phyloP scores from a whole-genome alignment of 2,888 invertebrate genomes.

The Petrolisthes manimaculis region DNA sequence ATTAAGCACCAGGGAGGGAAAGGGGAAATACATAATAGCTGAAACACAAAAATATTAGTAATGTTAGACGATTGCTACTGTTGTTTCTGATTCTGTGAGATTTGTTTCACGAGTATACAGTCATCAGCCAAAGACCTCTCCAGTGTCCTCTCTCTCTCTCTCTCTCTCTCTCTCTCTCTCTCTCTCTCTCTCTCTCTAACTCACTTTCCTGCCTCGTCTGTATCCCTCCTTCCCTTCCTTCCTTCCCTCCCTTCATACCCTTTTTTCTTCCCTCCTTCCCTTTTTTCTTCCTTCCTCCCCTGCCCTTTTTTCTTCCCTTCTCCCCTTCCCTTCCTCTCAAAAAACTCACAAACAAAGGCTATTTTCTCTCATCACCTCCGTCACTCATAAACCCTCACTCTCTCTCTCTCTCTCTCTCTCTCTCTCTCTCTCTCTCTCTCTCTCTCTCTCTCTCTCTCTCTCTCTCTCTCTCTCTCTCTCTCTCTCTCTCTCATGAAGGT shows the following conservation, averaged over 20 bases:
- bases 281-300: too few species aligned
- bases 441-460: slow-evolving; percentile 13
- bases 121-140: not conserved
- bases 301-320: not conserved
- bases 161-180: not conserved
- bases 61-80: too few species aligned
- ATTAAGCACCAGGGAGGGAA: too few species aligned
- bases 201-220: not conserved
- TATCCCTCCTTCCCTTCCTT: not conserved
- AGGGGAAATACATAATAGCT: too few species aligned
- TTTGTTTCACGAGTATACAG: too few species aligned
- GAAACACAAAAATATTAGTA: too few species aligned
- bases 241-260: not conserved
- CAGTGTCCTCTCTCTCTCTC: not conserved
- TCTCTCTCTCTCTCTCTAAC: not conserved
- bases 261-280: not conserved
- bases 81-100: too few species aligned
- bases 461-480: slow-evolving; percentile 11
- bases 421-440: not conserved
- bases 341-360: not conserved
- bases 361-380: not conserved
- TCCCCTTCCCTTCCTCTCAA: not conserved
- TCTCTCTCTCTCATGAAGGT: slow-evolving; percentile 3
- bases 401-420: not conserved
- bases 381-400: not conserved